These are phyloP conservation scores for Otus sunia DNA, from an alignment of 2,113 vertebrate genomes.

Conservation along the genomic window DNA sequence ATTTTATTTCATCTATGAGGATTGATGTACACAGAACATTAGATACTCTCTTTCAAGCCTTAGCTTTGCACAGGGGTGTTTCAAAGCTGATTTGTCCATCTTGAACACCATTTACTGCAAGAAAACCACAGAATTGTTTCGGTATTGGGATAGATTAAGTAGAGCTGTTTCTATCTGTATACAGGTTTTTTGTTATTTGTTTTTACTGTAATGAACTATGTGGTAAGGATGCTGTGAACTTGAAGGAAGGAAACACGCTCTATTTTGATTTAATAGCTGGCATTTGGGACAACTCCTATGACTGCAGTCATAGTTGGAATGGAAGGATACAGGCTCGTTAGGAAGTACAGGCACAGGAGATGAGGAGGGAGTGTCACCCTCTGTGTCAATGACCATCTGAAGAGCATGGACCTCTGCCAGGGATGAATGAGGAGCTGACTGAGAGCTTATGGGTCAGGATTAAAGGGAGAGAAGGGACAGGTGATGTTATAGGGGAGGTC, in stretches of 20 bases:
- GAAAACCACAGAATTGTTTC: background rate
- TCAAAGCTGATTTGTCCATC: background rate
- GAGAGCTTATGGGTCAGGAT: too few relatives aligned
- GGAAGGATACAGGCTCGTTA: too few relatives aligned
- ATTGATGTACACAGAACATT: background rate
- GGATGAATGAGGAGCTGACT: too few relatives aligned
- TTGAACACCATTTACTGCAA: background rate
- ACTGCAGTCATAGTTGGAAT: too few relatives aligned
- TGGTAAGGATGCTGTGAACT: background rate
- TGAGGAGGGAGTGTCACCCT: too few relatives aligned
- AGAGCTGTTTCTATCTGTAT: background rate
- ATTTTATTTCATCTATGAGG: background rate
- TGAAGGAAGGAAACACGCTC: background rate
- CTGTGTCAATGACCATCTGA: too few relatives aligned
- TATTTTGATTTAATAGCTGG: background rate
- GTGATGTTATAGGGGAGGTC: too few relatives aligned
- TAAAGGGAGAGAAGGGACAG: too few relatives aligned
- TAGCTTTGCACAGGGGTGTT: background rate
- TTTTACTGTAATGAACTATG: background rate
- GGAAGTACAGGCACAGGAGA: too few relatives aligned
- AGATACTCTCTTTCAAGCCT: background rate
- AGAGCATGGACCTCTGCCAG: too few relatives aligned
- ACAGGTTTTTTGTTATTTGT: background rate
- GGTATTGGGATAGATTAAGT: background rate
- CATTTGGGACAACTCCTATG: background rate